phyloP scores from a whole-genome alignment of 2,113 vertebrate species.

The Abramis brama region DNA sequence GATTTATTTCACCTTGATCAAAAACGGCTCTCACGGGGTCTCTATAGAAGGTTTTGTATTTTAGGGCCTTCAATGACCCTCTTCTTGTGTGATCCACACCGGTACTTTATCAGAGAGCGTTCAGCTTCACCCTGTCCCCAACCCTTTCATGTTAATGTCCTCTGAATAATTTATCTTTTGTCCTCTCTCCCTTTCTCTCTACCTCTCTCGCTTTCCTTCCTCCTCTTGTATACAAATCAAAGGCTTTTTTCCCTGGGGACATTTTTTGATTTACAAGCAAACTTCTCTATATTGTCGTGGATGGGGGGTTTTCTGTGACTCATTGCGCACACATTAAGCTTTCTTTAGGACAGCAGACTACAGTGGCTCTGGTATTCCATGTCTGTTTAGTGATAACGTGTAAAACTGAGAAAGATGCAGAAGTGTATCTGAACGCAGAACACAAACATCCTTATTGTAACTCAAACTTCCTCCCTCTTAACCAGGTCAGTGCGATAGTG shows the following conservation, averaged over 20 bases:
- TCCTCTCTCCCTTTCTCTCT: slow-evolving; percentile 46
- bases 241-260: neutral
- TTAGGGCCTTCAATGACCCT: neutral
- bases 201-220: neutral
- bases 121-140: slow-evolving; percentile 63
- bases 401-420: neutral
- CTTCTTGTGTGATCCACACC: slow-evolving; percentile 70
- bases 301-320: neutral
- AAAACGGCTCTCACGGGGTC: neutral
- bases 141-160: slow-evolving; percentile 76
- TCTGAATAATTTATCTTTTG: slow-evolving; percentile 76
- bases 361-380: neutral
- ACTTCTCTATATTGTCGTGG: slow-evolving; percentile 3
- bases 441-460: slow-evolving; percentile 1
- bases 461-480: neutral
- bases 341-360: neutral
- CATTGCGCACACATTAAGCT: neutral
- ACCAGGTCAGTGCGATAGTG: neutral
- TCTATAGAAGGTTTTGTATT: slow-evolving; percentile 18
- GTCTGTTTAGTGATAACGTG: neutral
- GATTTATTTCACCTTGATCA: neutral
- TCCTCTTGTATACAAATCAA: slow-evolving; percentile 28
- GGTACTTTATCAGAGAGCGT: slow-evolving; percentile 71
- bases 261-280: slow-evolving; percentile 23
- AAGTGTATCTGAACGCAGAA: neutral